These are phyloP conservation scores for Xenentodon cancila DNA, from an alignment of 2,797 vertebrate genomes.

Conservation along the genomic window DNA sequence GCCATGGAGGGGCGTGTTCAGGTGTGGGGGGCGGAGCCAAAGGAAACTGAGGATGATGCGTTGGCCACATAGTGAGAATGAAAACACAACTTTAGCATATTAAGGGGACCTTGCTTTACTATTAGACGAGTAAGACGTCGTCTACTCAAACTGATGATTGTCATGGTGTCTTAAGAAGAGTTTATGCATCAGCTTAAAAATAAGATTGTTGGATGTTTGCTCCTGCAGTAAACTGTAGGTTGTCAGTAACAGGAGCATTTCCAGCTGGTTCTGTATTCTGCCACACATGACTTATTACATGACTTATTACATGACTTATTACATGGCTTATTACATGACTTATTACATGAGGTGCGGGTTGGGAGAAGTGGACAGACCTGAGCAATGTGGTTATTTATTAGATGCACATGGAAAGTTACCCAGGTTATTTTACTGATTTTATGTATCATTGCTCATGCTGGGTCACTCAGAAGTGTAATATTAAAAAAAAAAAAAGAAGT, in stretches of 20 bases:
- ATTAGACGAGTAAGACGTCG: too few species aligned
- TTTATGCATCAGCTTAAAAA: not conserved
- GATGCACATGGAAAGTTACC: not conserved
- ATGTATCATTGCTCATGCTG: not conserved
- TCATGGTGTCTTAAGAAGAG: not conserved
- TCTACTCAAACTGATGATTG: too few species aligned
- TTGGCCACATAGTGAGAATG: constrained; percentile 19
- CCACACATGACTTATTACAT: not conserved
- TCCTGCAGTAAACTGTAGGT: not conserved
- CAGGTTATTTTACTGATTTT: not conserved
- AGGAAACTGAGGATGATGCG: constrained; percentile 57
- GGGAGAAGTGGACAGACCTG: not conserved
- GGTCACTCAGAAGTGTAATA: not conserved
- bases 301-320: too few species aligned
- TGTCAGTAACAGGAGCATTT: not conserved
- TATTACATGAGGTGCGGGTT: not conserved
- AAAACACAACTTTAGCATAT: not conserved
- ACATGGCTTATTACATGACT: too few species aligned
- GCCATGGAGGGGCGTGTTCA: constrained; percentile 86
- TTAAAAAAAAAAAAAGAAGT: not conserved
- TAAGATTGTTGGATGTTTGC: not conserved
- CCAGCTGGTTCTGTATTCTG: not conserved
- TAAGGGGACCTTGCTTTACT: not conserved
- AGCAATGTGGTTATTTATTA: not conserved
- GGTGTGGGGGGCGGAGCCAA: constrained; percentile 86